Conservation (phyloP, 2,113 vertebrate species). For the Silurus glanis region DNA sequence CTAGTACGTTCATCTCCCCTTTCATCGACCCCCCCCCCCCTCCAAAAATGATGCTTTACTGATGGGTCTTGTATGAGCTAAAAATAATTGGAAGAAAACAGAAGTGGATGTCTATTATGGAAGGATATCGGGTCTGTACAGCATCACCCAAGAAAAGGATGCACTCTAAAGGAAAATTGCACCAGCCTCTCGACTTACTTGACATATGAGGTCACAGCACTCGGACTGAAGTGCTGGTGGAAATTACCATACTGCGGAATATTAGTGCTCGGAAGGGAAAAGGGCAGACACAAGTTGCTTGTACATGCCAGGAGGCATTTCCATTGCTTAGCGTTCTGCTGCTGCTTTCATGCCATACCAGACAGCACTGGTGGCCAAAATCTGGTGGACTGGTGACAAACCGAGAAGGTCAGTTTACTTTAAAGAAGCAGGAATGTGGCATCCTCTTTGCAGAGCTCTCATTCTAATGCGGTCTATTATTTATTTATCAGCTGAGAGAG, state of each 20-base stretch:
- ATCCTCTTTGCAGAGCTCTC: not conserved
- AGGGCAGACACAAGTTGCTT: conserved; percentile 33
- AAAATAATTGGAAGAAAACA: conserved; percentile 4
- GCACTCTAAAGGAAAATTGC: conserved; percentile 24
- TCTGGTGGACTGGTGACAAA: not conserved
- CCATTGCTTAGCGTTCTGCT: not conserved
- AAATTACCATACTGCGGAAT: conserved; percentile 39
- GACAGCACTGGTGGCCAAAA: not conserved
- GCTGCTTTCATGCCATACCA: not conserved
- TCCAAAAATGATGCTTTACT: conserved; percentile 41
- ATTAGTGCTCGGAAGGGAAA: conserved; percentile 21
- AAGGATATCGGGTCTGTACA: not conserved
- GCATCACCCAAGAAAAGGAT: conserved; percentile 17
- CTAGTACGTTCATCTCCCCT: conserved; percentile 57
- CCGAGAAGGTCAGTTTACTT: not conserved
- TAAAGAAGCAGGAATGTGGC: not conserved
- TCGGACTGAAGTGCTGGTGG: conserved; percentile 35
- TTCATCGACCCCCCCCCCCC: not conserved
- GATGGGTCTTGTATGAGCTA: not conserved
- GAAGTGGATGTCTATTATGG: conserved; percentile 13
- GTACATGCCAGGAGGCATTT: conserved; percentile 27
- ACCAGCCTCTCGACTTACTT: conserved; percentile 42
- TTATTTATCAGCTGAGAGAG: conserved; percentile 21
- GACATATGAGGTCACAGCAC: conserved; percentile 44
- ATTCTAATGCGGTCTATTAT: conserved; percentile 4